Conservation (phyloP, 2,888 invertebrate genomes). For the Cerastis rubricosa region DNA sequence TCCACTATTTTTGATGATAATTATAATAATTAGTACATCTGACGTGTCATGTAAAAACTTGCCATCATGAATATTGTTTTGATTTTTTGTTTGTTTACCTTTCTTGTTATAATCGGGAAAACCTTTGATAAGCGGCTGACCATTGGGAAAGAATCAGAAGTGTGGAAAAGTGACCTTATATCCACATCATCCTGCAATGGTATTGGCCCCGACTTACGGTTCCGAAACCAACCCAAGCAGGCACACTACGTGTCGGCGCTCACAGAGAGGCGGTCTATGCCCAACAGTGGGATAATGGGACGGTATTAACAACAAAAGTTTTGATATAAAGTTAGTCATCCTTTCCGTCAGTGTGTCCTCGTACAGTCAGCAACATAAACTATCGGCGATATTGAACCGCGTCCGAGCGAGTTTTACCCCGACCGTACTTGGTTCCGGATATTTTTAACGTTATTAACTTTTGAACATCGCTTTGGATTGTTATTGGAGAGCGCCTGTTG, state of each 20-base stretch:
- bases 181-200: not conserved
- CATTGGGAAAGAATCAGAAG: not conserved
- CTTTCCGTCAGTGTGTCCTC: slow-evolving; percentile 21
- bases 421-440: slow-evolving; percentile 45
- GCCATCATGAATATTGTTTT: too few relatives aligned
- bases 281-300: not conserved
- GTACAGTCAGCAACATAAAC: slow-evolving; percentile 52
- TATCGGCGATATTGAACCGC: slow-evolving; percentile 60
- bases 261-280: not conserved
- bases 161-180: not conserved
- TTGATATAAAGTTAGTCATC: not conserved
- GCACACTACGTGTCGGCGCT: not conserved
- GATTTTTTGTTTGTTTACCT: not conserved
- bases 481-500: slow-evolving; percentile 54
- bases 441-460: slow-evolving; percentile 69
- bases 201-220: not conserved
- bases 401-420: slow-evolving; percentile 41
- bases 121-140: not conserved
- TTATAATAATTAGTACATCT: not conserved
- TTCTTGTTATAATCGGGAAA: not conserved
- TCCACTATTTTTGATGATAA: not conserved
- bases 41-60: not conserved
- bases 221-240: not conserved
- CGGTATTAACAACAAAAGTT: not conserved
- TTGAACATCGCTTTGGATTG: slow-evolving; percentile 57